Conservation (phyloP, 2,797 vertebrate species). For the Xerus rutilus region DNA sequence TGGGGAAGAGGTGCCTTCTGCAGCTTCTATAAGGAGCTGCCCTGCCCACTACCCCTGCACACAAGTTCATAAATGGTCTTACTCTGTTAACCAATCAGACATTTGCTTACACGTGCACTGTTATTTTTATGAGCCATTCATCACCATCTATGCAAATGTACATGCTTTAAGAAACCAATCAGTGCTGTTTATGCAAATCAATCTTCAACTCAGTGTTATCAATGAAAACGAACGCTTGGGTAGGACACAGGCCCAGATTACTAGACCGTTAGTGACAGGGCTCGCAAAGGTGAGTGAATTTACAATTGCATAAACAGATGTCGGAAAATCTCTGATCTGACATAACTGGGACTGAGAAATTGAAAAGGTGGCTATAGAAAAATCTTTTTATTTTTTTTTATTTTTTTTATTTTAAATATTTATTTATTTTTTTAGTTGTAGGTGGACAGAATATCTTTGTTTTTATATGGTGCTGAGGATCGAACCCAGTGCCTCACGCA, state of each 20-base stretch:
- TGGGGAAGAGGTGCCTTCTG: not conserved
- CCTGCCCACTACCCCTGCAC: not conserved
- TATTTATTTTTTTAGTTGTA: no score
- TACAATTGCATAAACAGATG: not conserved
- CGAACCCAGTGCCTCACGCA: no score
- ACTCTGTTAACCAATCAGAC: not conserved
- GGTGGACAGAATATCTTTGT: no score
- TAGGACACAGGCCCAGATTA: not conserved
- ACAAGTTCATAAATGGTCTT: not conserved
- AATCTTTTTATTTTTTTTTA: no score
- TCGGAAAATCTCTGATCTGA: not conserved
- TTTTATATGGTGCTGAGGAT: no score
- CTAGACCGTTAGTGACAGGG: not conserved
- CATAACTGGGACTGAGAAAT: not conserved
- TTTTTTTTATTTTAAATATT: no score
- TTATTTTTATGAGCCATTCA: not conserved
- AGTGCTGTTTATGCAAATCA: not conserved
- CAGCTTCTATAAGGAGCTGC: not conserved
- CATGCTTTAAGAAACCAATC: conserved; percentile 35
- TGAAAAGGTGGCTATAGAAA: not conserved
- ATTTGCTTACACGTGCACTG: not conserved
- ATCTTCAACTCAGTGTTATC: not conserved
- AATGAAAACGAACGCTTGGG: not conserved
- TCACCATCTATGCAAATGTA: not conserved
- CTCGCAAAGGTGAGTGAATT: not conserved